phyloP scores from a whole-genome alignment of 2,888 invertebrate genomes.

The Athalia circularis region DNA sequence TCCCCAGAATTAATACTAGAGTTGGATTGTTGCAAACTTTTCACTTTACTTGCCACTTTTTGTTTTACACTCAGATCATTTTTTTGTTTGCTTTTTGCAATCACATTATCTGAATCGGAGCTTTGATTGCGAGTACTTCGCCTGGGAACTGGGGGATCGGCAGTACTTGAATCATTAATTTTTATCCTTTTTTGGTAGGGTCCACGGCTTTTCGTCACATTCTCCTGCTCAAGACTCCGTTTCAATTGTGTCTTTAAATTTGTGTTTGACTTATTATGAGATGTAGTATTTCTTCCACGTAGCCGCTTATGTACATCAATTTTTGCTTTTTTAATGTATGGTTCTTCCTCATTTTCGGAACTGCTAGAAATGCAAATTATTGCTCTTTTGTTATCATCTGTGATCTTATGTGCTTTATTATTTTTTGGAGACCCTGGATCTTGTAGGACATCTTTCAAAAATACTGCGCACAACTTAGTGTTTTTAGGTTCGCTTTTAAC shows the following conservation, averaged over 20 bases:
- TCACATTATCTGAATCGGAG: conserved; percentile 16
- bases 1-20: not conserved
- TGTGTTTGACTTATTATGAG: not conserved
- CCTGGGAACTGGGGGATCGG: not conserved
- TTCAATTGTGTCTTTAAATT: conserved; percentile 1
- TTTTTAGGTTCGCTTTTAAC: conserved; percentile 39
- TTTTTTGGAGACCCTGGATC: conserved; percentile 43
- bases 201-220: not conserved
- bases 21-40: not conserved
- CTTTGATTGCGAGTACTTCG: conserved; percentile 20
- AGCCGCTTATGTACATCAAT: not conserved
- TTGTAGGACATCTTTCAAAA: conserved; percentile 64
- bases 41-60: not conserved
- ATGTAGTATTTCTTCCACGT: not conserved
- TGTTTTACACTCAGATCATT: not conserved
- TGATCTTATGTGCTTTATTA: conserved; percentile 54
- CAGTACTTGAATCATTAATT: not conserved
- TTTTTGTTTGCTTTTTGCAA: not conserved
- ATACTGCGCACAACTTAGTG: conserved; percentile 65
- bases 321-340: not conserved
- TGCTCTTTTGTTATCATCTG: conserved; percentile 59
- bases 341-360: conserved; percentile 53
- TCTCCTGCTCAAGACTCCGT: conserved; percentile 26
- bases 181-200: conserved; percentile 8
- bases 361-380: conserved; percentile 56